Percentiles rank a stretch among this genome's conserved stretches.
Evolutionary conservation across 37 sponge, comb jelly and placozoan genomes (phyloP).

Genomic region (Corticium candelabrum): DNA sequence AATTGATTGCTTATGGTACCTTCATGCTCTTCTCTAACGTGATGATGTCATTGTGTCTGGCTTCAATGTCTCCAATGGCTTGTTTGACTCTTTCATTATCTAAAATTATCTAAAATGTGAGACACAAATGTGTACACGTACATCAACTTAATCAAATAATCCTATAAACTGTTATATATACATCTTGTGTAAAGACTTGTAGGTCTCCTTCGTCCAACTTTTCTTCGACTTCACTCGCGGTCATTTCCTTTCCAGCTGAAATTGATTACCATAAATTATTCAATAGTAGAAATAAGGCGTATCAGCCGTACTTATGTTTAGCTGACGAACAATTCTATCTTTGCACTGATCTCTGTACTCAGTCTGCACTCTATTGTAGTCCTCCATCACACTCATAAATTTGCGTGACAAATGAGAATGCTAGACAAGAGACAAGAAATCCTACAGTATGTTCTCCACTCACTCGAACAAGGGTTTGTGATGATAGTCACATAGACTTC

Average conservation of each 20-base stretch:
- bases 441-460: too few species aligned
- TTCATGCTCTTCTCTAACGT: neutral
- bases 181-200: neutral
- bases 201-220: neutral
- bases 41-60: neutral
- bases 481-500: too few species aligned
- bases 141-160: neutral
- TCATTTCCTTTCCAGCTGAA: neutral
- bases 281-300: too few species aligned
- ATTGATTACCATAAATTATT: neutral
- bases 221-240: neutral
- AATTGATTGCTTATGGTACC: neutral
- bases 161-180: neutral
- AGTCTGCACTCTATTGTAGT: neutral
- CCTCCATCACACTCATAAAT: neutral
- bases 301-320: neutral
- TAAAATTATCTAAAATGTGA: neutral
- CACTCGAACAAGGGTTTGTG: too few species aligned
- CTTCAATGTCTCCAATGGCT: neutral
- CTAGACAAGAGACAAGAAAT: too few species aligned
- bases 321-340: neutral
- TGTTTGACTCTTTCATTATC: neutral
- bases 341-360: neutral
- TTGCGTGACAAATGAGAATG: neutral
- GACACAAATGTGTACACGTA: neutral